Conservation (phyloP, 2,113 vertebrate genomes). For the Diphyllodes magnificus region DNA sequence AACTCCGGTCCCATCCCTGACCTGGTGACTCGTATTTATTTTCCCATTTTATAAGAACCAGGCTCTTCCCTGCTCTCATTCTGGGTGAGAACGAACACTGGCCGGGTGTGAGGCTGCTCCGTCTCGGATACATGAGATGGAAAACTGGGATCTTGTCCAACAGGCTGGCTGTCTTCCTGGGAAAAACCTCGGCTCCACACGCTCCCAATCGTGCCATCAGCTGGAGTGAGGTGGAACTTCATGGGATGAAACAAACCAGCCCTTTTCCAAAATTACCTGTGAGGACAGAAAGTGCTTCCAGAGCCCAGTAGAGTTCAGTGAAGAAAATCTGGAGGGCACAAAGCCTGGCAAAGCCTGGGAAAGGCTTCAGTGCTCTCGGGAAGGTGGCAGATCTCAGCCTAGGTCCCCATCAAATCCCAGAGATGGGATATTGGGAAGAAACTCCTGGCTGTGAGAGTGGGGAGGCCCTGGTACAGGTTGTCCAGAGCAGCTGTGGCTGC, state of each 20-base stretch:
- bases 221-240: background rate
- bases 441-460: fast-evolving
- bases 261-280: background rate
- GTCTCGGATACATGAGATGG: background rate
- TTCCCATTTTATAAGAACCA: slow-evolving; percentile 27
- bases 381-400: background rate
- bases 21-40: slow-evolving; percentile 6
- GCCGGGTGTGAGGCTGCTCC: background rate
- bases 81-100: background rate
- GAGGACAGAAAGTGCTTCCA: background rate
- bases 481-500: background rate
- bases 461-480: fast-evolving
- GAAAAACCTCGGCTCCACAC: background rate
- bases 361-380: no score
- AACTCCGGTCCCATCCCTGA: background rate
- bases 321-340: background rate
- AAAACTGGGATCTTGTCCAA: background rate
- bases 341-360: background rate
- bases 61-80: background rate
- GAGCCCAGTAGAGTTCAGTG: fast-evolving
- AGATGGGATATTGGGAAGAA: no score
- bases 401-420: background rate
- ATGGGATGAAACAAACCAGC: fast-evolving
- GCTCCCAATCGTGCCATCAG: background rate
- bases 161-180: background rate